Evolutionary conservation across 1,140 invertebrate genomes (phyloP).

Genomic region (Lasaia peninsularis): DNA sequence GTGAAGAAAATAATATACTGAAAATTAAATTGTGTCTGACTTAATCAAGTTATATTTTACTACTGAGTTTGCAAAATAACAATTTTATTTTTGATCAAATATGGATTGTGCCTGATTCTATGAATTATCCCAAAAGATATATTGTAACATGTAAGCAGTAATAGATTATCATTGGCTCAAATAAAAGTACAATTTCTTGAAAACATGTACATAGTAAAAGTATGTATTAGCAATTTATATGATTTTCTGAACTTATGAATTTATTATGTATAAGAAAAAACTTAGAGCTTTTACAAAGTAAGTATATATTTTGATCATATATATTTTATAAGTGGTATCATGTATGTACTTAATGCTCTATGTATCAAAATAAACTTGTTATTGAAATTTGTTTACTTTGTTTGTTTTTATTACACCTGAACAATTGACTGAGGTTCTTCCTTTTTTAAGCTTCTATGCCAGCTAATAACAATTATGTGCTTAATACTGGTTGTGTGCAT

Average conservation of each 20-base stretch:
- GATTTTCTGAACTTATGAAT: slow-evolving; percentile 25
- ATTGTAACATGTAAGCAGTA: too few relatives aligned
- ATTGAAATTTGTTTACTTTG: slow-evolving; percentile 59
- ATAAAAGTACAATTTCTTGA: slow-evolving; percentile 15
- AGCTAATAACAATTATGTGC: neutral
- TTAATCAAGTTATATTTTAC: too few relatives aligned
- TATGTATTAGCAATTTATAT: slow-evolving; percentile 14
- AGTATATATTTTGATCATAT: slow-evolving; percentile 39
- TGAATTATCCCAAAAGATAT: too few relatives aligned
- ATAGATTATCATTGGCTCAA: neutral
- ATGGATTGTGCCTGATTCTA: too few relatives aligned
- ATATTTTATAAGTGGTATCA: slow-evolving; percentile 44
- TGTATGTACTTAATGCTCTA: slow-evolving; percentile 45
- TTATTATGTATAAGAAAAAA: slow-evolving; percentile 19
- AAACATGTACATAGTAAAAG: slow-evolving; percentile 33
- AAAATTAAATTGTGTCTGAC: too few relatives aligned
- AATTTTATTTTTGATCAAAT: too few relatives aligned
- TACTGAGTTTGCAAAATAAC: too few relatives aligned
- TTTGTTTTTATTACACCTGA: slow-evolving; percentile 38
- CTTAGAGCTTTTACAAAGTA: slow-evolving; percentile 51
- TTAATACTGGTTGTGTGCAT: too few relatives aligned
- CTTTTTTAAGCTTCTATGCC: neutral
- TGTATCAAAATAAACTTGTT: slow-evolving; percentile 74
- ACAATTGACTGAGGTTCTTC: neutral
- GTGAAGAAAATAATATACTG: too few relatives aligned